These are phyloP conservation scores for Rachycentron canadum DNA, from an alignment of 2,797 vertebrate genomes.

Conservation along the genomic window DNA sequence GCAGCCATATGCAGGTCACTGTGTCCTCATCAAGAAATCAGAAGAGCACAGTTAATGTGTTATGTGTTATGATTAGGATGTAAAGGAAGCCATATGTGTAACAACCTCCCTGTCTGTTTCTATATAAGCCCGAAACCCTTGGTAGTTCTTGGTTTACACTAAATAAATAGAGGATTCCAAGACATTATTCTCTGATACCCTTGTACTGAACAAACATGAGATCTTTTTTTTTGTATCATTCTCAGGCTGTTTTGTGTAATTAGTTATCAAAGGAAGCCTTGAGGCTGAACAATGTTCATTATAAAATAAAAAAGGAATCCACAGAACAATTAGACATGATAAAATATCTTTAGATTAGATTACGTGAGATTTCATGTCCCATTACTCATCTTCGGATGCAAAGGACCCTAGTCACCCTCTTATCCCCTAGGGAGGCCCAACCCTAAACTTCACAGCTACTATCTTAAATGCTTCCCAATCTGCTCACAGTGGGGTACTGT, in stretches of 20 bases:
- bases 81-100: slow-evolving; percentile 30
- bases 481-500: slow-evolving; percentile 8
- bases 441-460: slow-evolving; percentile 20
- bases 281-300: slow-evolving; percentile 55
- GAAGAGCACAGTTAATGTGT: slow-evolving; percentile 35
- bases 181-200: background rate
- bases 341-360: slow-evolving; percentile 55
- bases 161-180: slow-evolving; percentile 21
- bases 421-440: background rate
- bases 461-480: slow-evolving; percentile 19
- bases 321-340: slow-evolving; percentile 48
- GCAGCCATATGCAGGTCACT: slow-evolving; percentile 54
- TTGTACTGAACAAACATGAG: slow-evolving; percentile 1
- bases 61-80: slow-evolving; percentile 59
- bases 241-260: slow-evolving; percentile 48
- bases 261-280: slow-evolving; percentile 57
- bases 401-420: slow-evolving; percentile 2
- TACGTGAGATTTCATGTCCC: slow-evolving; percentile 49
- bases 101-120: slow-evolving; percentile 16
- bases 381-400: slow-evolving; percentile 48
- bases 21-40: slow-evolving; percentile 61
- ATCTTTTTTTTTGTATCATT: slow-evolving; percentile 24
- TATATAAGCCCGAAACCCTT: slow-evolving; percentile 7
- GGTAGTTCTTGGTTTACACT: slow-evolving; percentile 1
- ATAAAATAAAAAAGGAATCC: slow-evolving; percentile 56